Evolutionary conservation across 1,140 invertebrate species (phyloP).

Genomic region (Archegozetes longisetosus): DNA sequence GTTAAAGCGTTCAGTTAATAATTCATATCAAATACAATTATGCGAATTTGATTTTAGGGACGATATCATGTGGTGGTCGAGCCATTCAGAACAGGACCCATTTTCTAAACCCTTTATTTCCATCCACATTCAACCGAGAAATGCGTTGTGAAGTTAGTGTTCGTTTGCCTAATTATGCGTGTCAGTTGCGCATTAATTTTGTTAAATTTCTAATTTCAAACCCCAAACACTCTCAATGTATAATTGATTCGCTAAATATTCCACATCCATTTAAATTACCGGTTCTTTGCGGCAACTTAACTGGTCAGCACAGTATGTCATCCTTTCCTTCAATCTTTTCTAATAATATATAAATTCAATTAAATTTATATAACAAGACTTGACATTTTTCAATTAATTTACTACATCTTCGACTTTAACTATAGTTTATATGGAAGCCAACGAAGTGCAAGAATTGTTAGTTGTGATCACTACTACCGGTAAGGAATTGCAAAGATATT

Average conservation of each 20-base stretch:
- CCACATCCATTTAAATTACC: slow-evolving; percentile 36
- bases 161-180: neutral
- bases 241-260: neutral
- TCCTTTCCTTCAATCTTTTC: neutral
- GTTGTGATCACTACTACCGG: neutral
- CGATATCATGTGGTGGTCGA: slow-evolving; percentile 27
- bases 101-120: slow-evolving; percentile 60
- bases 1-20: neutral
- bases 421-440: neutral
- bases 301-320: slow-evolving; percentile 42
- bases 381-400: neutral
- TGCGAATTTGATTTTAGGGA: slow-evolving; percentile 16
- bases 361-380: neutral
- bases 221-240: neutral
- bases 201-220: neutral
- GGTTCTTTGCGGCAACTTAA: slow-evolving; percentile 56
- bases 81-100: slow-evolving; percentile 53
- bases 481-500: neutral
- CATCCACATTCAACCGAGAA: slow-evolving; percentile 41
- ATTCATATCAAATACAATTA: neutral
- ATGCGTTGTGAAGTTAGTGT: neutral
- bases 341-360: too few relatives aligned
- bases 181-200: neutral
- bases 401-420: neutral
- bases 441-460: neutral